phyloP scores from a whole-genome alignment of 1,140 invertebrate species.

The Geopemphigus sp. region DNA sequence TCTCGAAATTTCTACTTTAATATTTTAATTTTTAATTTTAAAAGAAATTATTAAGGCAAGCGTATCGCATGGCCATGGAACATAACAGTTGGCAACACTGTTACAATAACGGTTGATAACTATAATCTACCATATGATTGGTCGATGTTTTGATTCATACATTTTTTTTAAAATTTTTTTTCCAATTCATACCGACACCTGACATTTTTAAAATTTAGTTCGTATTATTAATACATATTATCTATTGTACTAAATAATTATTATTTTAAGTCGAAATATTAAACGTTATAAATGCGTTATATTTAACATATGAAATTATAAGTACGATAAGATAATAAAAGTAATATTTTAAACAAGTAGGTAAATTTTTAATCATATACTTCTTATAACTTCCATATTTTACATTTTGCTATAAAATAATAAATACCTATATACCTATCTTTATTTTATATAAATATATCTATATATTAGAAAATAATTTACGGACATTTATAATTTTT shows the following conservation, averaged over 20 bases:
- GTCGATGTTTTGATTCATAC: neutral
- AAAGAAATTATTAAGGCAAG: too few relatives aligned
- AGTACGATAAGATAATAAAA: neutral
- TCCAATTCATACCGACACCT: too few relatives aligned
- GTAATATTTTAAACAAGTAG: slow-evolving; percentile 2
- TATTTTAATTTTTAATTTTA: neutral
- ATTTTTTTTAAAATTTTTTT: neutral
- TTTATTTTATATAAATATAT: too few relatives aligned
- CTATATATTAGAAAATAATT: neutral
- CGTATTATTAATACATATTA: too few relatives aligned
- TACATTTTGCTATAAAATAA: too few relatives aligned
- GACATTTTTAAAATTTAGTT: too few relatives aligned
- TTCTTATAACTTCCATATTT: neutral
- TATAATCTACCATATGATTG: slow-evolving; percentile 21
- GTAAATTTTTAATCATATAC: neutral
- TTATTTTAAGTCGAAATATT: too few relatives aligned
- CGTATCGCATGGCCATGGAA: too few relatives aligned
- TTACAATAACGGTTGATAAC: slow-evolving; percentile 35
- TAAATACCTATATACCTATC: neutral
- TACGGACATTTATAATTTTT: neutral
- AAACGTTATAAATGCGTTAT: too few relatives aligned
- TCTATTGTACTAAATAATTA: too few relatives aligned
- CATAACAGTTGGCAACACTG: neutral
- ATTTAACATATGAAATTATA: neutral
- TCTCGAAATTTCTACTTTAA: neutral